phyloP scores from a whole-genome alignment of 1,140 invertebrate species.

The Apocrypta bakeri region DNA sequence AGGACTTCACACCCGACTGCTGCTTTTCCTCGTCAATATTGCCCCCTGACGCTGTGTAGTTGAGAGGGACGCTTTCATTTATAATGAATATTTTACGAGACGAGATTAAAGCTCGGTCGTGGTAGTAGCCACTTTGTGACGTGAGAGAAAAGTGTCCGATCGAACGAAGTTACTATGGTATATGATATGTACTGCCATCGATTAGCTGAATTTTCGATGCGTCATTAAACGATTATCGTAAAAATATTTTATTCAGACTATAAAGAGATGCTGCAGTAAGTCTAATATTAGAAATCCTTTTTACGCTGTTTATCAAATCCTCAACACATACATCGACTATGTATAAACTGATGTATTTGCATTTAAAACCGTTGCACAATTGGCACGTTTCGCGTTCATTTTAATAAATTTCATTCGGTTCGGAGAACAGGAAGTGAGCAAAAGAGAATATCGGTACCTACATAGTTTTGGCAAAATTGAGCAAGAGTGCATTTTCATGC shows the following conservation, averaged over 20 bases:
- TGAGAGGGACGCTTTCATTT: slow-evolving; percentile 33
- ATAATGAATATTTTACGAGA: slow-evolving; percentile 31
- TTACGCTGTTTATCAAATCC: no score
- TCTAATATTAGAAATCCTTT: no score
- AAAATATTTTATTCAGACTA: no score
- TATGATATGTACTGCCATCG: no score
- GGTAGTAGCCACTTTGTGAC: neutral
- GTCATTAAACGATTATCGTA: neutral
- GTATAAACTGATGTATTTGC: no score
- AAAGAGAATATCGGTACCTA: neutral
- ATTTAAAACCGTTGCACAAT: slow-evolving; percentile 24
- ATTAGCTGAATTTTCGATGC: neutral
- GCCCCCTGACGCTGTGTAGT: neutral
- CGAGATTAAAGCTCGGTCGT: slow-evolving; percentile 17
- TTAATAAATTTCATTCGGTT: slow-evolving; percentile 10
- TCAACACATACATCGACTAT: no score
- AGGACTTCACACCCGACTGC: slow-evolving; percentile 3
- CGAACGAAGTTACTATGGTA: no score
- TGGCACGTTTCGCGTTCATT: slow-evolving; percentile 1
- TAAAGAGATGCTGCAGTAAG: no score
- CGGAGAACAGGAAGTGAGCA: neutral
- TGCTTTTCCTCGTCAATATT: slow-evolving; percentile 36
- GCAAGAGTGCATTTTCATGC: slow-evolving; percentile 18
- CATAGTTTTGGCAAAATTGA: slow-evolving; percentile 10
- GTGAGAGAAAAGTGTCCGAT: neutral